A percentile compares a stretch with the other conserved stretches of the same genome.
Evolutionary conservation across 2,888 invertebrate genomes (phyloP).

Genomic region (Macrophya alboannulata): DNA sequence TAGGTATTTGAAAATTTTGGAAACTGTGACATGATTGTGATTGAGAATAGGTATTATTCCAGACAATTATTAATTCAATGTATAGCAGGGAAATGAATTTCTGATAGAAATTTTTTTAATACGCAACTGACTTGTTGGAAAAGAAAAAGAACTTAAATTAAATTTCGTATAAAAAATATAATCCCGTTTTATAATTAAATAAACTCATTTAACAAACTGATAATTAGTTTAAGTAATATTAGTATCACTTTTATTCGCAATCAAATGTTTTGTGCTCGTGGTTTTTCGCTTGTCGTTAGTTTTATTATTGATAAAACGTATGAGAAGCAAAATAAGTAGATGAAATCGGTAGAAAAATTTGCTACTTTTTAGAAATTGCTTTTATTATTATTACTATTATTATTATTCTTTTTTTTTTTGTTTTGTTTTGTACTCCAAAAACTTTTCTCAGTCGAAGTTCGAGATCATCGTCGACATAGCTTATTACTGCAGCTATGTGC

Average conservation of each 20-base stretch:
- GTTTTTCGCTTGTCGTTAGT: not conserved
- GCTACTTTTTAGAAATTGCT: constrained; percentile 31
- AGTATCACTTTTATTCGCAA: constrained; percentile 21
- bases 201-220: constrained; percentile 17
- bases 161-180: constrained; percentile 44
- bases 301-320: constrained; percentile 15
- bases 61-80: not conserved
- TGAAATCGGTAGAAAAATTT: constrained; percentile 11
- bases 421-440: constrained; percentile 36
- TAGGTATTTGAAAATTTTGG: not conserved
- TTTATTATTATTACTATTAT: not conserved
- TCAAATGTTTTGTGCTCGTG: constrained; percentile 7
- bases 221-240: constrained; percentile 22
- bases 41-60: not conserved
- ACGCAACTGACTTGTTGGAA: not conserved
- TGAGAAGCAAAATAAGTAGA: not conserved
- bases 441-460: constrained; percentile 12
- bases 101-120: not conserved
- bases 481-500: not conserved
- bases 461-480: constrained; percentile 36
- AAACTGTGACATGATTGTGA: not conserved
- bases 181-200: constrained; percentile 28
- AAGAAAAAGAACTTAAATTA: not conserved
- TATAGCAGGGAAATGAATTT: not conserved
- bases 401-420: too few species aligned